These are phyloP conservation scores for Catharus minimus DNA, from an alignment of 2,113 vertebrate genomes.

Conservation along the genomic window DNA sequence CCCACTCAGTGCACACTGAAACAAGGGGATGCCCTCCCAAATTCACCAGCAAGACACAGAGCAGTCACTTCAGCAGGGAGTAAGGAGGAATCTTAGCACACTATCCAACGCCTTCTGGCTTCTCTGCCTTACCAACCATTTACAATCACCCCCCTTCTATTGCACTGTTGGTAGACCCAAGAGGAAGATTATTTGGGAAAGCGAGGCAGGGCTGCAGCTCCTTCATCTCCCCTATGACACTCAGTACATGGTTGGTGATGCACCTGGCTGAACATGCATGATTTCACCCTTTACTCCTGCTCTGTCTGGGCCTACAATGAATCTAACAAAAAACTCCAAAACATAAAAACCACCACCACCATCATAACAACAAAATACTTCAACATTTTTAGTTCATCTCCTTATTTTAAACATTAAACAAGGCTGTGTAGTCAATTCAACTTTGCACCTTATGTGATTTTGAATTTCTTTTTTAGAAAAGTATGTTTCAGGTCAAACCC, in stretches of 20 bases:
- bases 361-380: too few species aligned
- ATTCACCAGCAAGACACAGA: neutral
- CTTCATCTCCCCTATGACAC: neutral
- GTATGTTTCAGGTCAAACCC: neutral
- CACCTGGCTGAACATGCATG: neutral
- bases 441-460: neutral
- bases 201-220: neutral
- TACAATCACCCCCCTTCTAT: fast-evolving
- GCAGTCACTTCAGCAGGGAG: neutral
- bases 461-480: neutral
- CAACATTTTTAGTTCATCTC: neutral
- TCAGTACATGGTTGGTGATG: neutral
- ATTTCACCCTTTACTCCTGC: neutral
- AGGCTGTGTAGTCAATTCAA: neutral
- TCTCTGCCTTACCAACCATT: neutral
- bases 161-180: neutral
- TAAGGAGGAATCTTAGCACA: neutral
- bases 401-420: neutral
- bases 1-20: neutral
- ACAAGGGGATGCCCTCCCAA: neutral
- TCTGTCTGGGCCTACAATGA: neutral
- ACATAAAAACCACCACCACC: neutral
- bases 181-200: neutral
- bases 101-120: neutral
- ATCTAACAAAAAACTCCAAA: neutral